A percentile compares a stretch with the other conserved stretches of the same genome.
phyloP scores from a whole-genome alignment of 2,113 vertebrate genomes.

The Nerophis lumbriciformis region DNA sequence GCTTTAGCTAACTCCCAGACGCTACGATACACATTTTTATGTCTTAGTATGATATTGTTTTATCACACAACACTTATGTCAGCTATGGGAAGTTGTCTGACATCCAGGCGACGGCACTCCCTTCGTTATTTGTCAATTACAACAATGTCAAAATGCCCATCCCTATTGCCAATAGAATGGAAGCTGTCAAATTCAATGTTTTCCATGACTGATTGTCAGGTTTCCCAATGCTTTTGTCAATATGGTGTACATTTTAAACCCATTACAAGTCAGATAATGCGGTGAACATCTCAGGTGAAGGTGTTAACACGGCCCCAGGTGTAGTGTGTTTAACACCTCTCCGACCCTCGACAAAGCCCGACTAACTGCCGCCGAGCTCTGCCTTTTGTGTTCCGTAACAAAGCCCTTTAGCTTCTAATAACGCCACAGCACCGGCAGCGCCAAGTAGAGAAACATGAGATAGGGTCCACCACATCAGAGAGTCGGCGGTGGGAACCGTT shows the following conservation, averaged over 20 bases:
- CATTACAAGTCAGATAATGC: constrained; percentile 11
- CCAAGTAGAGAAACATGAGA: constrained; percentile 63
- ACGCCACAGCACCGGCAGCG: constrained; percentile 52
- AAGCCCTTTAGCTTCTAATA: constrained; percentile 68
- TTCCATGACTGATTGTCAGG: neutral
- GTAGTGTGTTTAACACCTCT: constrained; percentile 68
- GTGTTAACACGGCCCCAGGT: constrained; percentile 67
- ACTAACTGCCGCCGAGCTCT: constrained; percentile 63
- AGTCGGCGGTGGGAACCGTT: constrained; percentile 64
- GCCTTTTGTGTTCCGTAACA: constrained; percentile 70
- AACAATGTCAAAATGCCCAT: no score
- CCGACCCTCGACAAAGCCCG: constrained; percentile 64
- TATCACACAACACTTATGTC: no score
- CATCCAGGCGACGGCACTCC: no score
- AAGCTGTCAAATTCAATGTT: neutral
- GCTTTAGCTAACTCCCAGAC: no score
- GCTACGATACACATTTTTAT: no score
- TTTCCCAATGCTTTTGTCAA: constrained; percentile 1
- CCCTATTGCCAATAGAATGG: no score
- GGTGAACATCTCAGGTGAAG: constrained; percentile 52
- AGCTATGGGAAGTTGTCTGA: no score
- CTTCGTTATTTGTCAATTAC: no score
- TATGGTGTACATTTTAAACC: neutral
- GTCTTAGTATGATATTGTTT: no score
- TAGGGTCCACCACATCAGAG: constrained; percentile 65